Evolutionary conservation across 2,113 vertebrate genomes (phyloP).

Genomic region (Nansenia antarctica): DNA sequence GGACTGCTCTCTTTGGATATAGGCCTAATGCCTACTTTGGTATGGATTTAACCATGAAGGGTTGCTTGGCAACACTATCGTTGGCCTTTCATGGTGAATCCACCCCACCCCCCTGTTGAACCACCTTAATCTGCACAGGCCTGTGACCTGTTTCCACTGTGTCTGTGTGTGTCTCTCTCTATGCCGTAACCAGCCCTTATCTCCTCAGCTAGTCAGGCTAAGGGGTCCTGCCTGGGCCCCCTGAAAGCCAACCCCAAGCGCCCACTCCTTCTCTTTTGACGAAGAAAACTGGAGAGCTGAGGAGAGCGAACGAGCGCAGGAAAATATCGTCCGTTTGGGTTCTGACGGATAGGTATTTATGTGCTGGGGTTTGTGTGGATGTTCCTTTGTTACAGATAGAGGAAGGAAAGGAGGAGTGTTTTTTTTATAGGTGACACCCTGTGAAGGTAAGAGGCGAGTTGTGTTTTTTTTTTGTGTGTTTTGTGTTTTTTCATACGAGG

Average conservation of each 20-base stretch:
- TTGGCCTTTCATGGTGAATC: conserved; percentile 9
- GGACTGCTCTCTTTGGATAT: neutral
- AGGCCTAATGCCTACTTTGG: no score
- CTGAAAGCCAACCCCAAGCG: conserved; percentile 90
- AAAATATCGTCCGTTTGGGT: conserved; percentile 98
- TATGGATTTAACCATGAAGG: conserved; percentile 1
- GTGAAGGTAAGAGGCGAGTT: conserved; percentile 91
- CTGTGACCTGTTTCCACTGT: conserved; percentile 89
- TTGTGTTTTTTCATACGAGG: conserved; percentile 27
- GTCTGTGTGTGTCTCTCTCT: conserved; percentile 98
- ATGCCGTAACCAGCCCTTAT: conserved; percentile 97
- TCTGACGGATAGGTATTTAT: conserved; percentile 99
- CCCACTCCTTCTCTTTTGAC: conserved; percentile 91
- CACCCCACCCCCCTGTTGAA: no score
- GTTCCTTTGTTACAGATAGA: conserved; percentile 93
- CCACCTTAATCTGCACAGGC: conserved; percentile 87
- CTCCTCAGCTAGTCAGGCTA: conserved; percentile 98
- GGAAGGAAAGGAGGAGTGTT: conserved; percentile 82
- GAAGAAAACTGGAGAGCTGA: conserved; percentile 97
- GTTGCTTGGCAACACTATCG: neutral
- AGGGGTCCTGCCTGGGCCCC: conserved; percentile 92
- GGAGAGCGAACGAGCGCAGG: conserved; percentile 97
- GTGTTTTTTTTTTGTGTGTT: conserved; percentile 62
- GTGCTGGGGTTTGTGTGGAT: conserved; percentile 99
- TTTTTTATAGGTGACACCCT: conserved; percentile 85